These are phyloP conservation scores for Whitmania pigra DNA, from an alignment of 1,140 invertebrate species.

Conservation along the genomic window DNA sequence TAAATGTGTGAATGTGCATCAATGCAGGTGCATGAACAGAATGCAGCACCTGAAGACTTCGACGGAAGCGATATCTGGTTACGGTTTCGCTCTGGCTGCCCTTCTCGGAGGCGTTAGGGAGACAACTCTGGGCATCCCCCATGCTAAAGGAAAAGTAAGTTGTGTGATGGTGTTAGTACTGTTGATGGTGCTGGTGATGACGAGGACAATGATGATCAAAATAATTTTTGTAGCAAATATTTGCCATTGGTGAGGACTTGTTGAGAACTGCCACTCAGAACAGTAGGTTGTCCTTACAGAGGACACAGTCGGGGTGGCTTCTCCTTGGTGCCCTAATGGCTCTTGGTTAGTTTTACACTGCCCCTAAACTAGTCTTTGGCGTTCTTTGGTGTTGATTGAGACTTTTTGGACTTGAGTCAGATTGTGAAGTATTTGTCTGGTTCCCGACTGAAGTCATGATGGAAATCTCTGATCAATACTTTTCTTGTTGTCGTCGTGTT, in stretches of 20 bases:
- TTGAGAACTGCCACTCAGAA: constrained; percentile 92
- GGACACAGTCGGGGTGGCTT: constrained; percentile 93
- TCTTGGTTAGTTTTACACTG: constrained; percentile 51
- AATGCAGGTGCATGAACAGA: constrained; percentile 38
- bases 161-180: background rate
- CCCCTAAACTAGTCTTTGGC: no score
- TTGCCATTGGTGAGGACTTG: constrained; percentile 91
- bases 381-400: no score
- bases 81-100: constrained; percentile 81
- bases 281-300: constrained; percentile 77
- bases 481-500: no score
- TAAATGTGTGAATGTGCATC: background rate
- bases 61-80: constrained; percentile 82
- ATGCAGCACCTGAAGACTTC: constrained; percentile 77
- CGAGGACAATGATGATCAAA: background rate
- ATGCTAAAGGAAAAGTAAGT: constrained; percentile 74
- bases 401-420: no score
- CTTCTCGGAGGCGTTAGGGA: constrained; percentile 76
- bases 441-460: no score
- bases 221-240: constrained; percentile 57
- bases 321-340: constrained; percentile 92
- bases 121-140: constrained; percentile 85
- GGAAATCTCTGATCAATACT: no score
- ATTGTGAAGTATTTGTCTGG: no score
- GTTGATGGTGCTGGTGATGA: no score